Evolutionary conservation across 2,113 vertebrate species (phyloP).

Genomic region (Anguilla japonica): DNA sequence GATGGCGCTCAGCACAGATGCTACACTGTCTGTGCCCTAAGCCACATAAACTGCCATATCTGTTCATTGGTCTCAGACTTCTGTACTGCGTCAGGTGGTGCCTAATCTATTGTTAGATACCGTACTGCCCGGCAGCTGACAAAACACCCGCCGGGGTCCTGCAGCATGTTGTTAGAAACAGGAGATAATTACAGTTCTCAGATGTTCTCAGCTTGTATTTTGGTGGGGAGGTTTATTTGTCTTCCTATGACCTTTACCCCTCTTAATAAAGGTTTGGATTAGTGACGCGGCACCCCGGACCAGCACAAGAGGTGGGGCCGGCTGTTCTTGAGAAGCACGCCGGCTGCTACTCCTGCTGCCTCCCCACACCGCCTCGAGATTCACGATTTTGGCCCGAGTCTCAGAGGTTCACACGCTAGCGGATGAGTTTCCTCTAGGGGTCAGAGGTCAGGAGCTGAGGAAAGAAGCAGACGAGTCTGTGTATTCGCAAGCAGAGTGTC

Average conservation of each 20-base stretch:
- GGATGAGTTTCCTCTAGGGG: background rate
- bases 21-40: conserved; percentile 8
- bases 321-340: background rate
- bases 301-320: background rate
- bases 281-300: background rate
- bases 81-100: background rate
- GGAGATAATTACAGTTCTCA: conserved; percentile 6
- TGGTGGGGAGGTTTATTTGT: background rate
- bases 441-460: background rate
- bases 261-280: background rate
- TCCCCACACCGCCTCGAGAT: background rate
- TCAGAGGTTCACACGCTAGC: background rate
- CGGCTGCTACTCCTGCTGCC: background rate
- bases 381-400: background rate
- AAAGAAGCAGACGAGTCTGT: background rate
- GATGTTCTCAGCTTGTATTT: background rate
- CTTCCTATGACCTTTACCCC: background rate
- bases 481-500: background rate
- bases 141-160: background rate
- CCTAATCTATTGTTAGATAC: background rate
- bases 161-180: conserved; percentile 9
- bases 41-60: background rate
- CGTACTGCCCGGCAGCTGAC: background rate
- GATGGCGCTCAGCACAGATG: background rate
- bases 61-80: background rate